Evolutionary conservation across 2,888 invertebrate genomes (phyloP), one percentile per base, ranked within the genome.

Genomic region (Gnatocerus cornutus): DNA sequence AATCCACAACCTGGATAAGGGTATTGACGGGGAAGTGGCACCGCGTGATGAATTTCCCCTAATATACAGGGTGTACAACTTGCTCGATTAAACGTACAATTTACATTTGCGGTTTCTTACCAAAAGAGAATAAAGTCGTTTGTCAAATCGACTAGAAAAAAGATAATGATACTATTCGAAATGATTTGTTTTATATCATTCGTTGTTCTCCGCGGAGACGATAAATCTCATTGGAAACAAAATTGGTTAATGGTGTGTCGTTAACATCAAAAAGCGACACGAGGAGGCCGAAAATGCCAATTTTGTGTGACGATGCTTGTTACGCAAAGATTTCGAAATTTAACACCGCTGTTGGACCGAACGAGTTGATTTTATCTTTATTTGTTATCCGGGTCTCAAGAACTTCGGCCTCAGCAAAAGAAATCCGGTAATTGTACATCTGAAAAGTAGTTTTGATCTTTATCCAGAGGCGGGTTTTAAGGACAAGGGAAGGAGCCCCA

Each of bases 91-190:
- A 46, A 46, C 46, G 3, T 14, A 8, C 14, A 46, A 21, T 46
- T 46, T 46, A 21, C 9, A 46, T 46, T 46, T 16, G 7, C 10
- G n/a, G 41, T 46, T 16, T 14, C 16, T 46, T 43, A 13, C 29
- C 27, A 50, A 13, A 50, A 29, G 30, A 59, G 30, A 48, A 59
- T 59, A 29, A n/a, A 45, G 59, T 45, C 46, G 46, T 59, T 59
- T 45, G 12, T 59, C 59, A 59, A 59, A 59, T 59, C 59, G 59
- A 46, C 59, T 33, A 59, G 59, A 59, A 59, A 59, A 45, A 45
- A 59, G 59, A 59, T 59, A 46, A 59, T 59, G 45, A 59, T 45
- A 30, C 59, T 46, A 59, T 59, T 59, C 13, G 30, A 46, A 58
- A 59, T 59, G 59, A 59, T 59, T 59, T 59, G 59, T 59, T 59